Evolutionary conservation across 1,140 invertebrate species (phyloP).

Genomic region (Drosophila burlai): DNA sequence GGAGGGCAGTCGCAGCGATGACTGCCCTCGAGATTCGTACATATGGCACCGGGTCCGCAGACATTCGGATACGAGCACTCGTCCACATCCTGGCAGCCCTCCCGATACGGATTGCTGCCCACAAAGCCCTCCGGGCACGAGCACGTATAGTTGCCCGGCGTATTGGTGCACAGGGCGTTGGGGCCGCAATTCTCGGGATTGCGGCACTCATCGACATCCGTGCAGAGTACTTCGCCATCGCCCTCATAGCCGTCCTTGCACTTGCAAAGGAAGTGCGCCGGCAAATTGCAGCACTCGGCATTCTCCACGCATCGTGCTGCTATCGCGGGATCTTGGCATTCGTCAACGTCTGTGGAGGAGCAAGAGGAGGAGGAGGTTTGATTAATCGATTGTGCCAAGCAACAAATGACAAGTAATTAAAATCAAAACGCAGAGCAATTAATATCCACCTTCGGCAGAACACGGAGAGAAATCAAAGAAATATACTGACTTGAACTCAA

Average conservation of each 20-base stretch:
- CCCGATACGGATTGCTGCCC: constrained; percentile 91
- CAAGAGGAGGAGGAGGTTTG: constrained; percentile 31
- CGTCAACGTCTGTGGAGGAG: constrained; percentile 93
- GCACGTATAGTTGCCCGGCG: constrained; percentile 95
- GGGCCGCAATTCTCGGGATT: constrained; percentile 91
- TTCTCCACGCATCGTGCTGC: constrained; percentile 94
- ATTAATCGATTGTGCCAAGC: constrained; percentile 61
- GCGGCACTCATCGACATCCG: constrained; percentile 95
- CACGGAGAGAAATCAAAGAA: constrained; percentile 8
- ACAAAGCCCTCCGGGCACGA: constrained; percentile 92
- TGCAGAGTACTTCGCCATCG: constrained; percentile 93
- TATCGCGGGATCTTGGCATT: constrained; percentile 94
- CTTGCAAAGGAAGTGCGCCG: constrained; percentile 97
- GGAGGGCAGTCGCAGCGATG: constrained; percentile 93
- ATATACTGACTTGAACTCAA: too few relatives aligned
- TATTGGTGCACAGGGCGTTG: constrained; percentile 93
- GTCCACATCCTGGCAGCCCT: constrained; percentile 93
- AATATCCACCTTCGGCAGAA: constrained; percentile 23
- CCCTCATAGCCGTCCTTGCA: constrained; percentile 96
- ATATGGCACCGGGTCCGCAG: constrained; percentile 92
- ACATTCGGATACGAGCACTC: constrained; percentile 91
- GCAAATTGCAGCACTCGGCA: constrained; percentile 97
- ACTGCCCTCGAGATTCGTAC: constrained; percentile 92
- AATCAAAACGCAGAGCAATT: constrained; percentile 42
- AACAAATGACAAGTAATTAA: constrained; percentile 69